phyloP scores from a whole-genome alignment of 2,797 vertebrate genomes.

The Ctenochaetus hawaiiensis region DNA sequence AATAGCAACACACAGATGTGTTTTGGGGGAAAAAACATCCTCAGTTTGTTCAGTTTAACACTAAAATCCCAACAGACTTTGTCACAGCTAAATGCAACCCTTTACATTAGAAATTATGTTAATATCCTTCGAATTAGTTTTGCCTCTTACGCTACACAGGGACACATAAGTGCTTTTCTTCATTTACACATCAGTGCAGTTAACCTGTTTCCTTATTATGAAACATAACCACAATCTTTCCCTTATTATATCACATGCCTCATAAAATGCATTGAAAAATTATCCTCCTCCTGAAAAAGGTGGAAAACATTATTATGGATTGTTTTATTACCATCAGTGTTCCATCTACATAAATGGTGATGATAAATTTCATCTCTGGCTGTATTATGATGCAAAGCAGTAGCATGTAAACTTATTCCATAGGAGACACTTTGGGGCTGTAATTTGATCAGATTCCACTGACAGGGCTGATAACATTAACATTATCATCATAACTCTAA shows the following conservation, averaged over 20 bases:
- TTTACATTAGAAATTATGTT: neutral
- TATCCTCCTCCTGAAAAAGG: neutral
- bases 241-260: no score
- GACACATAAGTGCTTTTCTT: neutral
- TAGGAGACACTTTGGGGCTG: neutral
- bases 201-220: neutral
- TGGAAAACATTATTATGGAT: no score
- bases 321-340: no score
- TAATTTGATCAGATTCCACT: neutral
- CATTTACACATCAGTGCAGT: neutral
- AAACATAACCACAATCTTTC: neutral
- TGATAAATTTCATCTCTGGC: neutral
- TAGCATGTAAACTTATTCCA: neutral
- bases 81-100: neutral
- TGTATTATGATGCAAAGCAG: neutral
- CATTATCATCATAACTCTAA: no score
- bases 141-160: neutral
- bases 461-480: neutral
- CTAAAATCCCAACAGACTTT: neutral
- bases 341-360: neutral
- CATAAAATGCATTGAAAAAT: neutral
- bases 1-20: neutral
- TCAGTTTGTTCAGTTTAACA: neutral
- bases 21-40: neutral
- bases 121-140: neutral